phyloP scores from a whole-genome alignment of 2,113 vertebrate genomes.

The Myiagra hebetior region DNA sequence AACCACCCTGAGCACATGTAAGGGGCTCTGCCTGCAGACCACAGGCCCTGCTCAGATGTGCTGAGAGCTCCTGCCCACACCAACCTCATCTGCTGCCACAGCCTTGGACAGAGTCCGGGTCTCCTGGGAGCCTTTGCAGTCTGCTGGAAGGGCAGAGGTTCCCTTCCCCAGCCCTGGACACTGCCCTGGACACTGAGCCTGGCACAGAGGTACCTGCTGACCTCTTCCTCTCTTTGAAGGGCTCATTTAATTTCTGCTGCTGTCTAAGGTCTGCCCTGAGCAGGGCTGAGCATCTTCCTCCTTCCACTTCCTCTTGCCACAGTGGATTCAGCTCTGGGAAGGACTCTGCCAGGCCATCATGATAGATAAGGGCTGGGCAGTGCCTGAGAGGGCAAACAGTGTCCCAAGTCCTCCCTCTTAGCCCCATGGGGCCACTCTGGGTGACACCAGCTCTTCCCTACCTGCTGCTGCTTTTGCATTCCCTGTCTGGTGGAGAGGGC shows the following conservation, averaged over 20 bases:
- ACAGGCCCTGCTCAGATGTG: not conserved
- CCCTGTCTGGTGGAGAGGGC: not conserved
- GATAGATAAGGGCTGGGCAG: not conserved
- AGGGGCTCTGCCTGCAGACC: not conserved
- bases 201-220: not conserved
- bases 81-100: not conserved
- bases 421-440: not conserved
- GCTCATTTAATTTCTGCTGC: not conserved
- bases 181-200: not conserved
- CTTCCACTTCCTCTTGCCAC: not conserved
- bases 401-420: not conserved
- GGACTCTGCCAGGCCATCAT: not conserved
- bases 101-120: not conserved
- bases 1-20: conserved; percentile 92
- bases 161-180: not conserved
- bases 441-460: not conserved
- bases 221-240: not conserved
- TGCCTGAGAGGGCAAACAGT: not conserved
- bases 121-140: not conserved
- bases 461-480: not conserved
- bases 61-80: not conserved
- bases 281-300: not conserved
- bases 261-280: not conserved
- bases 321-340: not conserved
- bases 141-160: not conserved